Base-by-base conservation (phyloP, 2,797 vertebrate species). In the Aeoliscus strigatus region DNA sequence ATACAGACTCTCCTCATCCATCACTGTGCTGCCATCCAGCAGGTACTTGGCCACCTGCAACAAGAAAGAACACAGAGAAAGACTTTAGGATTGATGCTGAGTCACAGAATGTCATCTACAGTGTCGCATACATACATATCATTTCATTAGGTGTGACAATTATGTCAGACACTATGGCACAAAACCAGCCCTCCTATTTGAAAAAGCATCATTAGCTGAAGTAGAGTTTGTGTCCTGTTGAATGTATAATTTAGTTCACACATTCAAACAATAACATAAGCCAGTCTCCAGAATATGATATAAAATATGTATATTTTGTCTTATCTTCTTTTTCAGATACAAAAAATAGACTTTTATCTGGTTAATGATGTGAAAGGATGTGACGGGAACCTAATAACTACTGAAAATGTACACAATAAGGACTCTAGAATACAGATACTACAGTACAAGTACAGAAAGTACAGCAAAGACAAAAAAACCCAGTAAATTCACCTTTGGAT, bases 1-100 rank as follows among this genome's bases (percentile, higher is more conserved):
- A 1, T 98, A 98, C 13, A 99, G 90, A 9, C 89, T 88, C 50
- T 99, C 96, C 61, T 99, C 96, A 0, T 97, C 94, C 88, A 97
- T 84, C 23, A 91, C 92, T 0, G 59, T 83, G 1, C 91, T 91
- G 45, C 83, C 76, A 73, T 97, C 93, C 83, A 99, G 81, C 69
- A 98, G 75, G 75, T 95, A 99, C 61, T 91, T 91, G 3, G 90
- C 90, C 49, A 92, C 93, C 96, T 98, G 11, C n/a, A 57, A 23
- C 6, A 52, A 39, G 1, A 55, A 51, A 29, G 2, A 37, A 33
- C 12, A 65, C 12, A 52, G 9, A 26, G 3, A 39, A 21, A 31
- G 11, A 2, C 5, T 27, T 32, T 18, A 23, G 1, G 21, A 21
- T 1, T 13, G 4, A 27, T 1, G 4, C 8, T 11, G 9, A 44